Conservation (phyloP, 2,113 vertebrate genomes). For the Rhadina sibilatrix region DNA sequence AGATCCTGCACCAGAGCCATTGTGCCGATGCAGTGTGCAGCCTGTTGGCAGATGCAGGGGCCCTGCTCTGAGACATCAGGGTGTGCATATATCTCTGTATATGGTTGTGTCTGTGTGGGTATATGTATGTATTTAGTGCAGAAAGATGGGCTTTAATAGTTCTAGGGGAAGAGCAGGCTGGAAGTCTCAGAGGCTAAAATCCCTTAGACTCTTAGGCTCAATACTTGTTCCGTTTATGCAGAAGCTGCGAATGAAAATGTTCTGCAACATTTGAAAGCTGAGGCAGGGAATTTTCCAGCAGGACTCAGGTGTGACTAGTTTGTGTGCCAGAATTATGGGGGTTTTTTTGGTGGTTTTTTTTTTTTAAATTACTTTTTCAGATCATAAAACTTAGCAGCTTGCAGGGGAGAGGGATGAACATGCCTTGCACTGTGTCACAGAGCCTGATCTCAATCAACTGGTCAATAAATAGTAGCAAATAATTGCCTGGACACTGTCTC, state of each 20-base stretch:
- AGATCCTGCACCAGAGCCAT: slow-evolving; percentile 28
- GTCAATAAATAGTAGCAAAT: neutral
- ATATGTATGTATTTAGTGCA: neutral
- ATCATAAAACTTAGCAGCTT: neutral
- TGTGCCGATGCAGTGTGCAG: neutral
- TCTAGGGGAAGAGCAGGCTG: neutral
- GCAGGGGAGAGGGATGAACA: neutral
- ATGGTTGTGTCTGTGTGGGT: neutral
- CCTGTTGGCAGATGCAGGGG: neutral
- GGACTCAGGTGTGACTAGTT: slow-evolving; percentile 26
- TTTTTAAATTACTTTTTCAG: neutral
- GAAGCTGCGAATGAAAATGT: slow-evolving; percentile 31
- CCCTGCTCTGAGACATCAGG: neutral
- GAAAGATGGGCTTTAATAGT: neutral
- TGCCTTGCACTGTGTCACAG: neutral
- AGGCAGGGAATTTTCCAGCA: slow-evolving; percentile 3
- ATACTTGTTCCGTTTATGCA: neutral
- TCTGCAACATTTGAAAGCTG: slow-evolving; percentile 31
- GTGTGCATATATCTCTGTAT: neutral
- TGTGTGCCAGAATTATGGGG: neutral
- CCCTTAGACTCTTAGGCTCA: neutral
- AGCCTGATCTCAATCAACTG: neutral
- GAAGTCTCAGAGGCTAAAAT: slow-evolving; percentile 6
- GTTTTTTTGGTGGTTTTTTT: neutral
- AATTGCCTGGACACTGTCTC: neutral